phyloP scores from a whole-genome alignment of 2,113 vertebrate genomes.

The Brevimyrus niger region DNA sequence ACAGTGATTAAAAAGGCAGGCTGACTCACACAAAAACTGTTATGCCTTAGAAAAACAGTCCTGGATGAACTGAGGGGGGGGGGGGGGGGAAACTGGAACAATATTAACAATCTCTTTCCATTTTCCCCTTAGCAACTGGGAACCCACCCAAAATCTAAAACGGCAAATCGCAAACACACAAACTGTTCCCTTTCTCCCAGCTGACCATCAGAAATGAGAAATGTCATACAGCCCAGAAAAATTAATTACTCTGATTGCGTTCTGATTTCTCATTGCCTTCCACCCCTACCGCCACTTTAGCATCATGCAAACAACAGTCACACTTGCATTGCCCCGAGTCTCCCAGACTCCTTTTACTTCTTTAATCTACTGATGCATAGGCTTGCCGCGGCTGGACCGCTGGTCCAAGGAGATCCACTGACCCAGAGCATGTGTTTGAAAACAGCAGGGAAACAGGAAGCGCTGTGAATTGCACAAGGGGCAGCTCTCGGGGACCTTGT shows the following conservation, averaged over 20 bases:
- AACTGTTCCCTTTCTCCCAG: not conserved
- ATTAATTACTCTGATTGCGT: not conserved
- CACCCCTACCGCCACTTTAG: not conserved
- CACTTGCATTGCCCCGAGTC: not conserved
- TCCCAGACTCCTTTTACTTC: not conserved
- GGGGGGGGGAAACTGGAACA: not conserved
- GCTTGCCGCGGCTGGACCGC: not conserved
- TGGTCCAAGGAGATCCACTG: not conserved
- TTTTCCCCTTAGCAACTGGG: not conserved
- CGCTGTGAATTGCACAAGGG: not conserved
- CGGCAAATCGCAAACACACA: not conserved
- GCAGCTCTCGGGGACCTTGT: not conserved
- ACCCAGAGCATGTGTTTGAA: not conserved
- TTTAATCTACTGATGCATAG: not conserved
- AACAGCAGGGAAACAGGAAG: not conserved
- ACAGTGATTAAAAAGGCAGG: not conserved
- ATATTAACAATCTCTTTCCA: conserved; percentile 7
- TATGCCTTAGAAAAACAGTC: not conserved
- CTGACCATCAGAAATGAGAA: not conserved
- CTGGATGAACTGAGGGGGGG: not conserved
- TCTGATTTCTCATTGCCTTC: not conserved
- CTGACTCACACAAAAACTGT: conserved; percentile 1
- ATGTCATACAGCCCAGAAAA: not conserved
- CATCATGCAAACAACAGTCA: not conserved
- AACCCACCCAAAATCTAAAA: not conserved